These are phyloP conservation scores for Synergus itoensis DNA, from an alignment of 2,888 invertebrate species.

Conservation along the genomic window DNA sequence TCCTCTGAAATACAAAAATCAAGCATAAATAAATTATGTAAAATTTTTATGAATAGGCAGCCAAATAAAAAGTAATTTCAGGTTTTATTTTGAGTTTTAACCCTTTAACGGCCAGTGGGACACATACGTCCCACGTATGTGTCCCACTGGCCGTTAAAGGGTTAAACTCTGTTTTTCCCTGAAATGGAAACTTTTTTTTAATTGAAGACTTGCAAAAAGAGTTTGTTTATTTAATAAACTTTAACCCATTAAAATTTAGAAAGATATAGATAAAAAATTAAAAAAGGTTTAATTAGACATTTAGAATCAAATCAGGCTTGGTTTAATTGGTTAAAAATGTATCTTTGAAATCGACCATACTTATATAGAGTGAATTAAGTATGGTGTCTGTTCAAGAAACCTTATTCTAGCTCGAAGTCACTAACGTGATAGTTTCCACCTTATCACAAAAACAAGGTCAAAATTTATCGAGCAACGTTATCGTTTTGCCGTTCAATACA, in stretches of 20 bases:
- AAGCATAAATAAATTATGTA: too few relatives aligned
- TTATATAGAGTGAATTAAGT: conserved; percentile 54
- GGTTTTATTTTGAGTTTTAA: too few relatives aligned
- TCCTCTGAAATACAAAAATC: conserved; percentile 78
- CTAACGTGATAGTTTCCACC: conserved; percentile 47
- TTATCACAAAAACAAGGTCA: conserved; percentile 54
- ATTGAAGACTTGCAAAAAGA: too few relatives aligned
- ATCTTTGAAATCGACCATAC: conserved; percentile 72
- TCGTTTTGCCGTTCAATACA: background rate
- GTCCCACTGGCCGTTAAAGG: too few relatives aligned
- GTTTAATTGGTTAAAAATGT: conserved; percentile 56
- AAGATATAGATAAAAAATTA: background rate
- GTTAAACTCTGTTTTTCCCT: too few relatives aligned
- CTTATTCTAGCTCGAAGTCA: conserved; percentile 67
- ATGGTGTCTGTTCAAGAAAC: conserved; percentile 74
- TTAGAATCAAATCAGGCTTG: background rate
- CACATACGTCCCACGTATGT: too few relatives aligned
- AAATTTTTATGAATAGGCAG: too few relatives aligned
- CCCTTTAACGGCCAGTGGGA: too few relatives aligned
- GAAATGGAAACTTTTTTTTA: too few relatives aligned
- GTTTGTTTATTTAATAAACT: too few relatives aligned
- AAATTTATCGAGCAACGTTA: conserved; percentile 56
- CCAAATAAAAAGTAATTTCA: too few relatives aligned
- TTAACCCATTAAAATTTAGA: background rate
- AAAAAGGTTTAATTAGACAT: background rate